These are phyloP conservation scores for Platycnemis pennipes DNA, from an alignment of 2,888 invertebrate species.

Conservation along the genomic window DNA sequence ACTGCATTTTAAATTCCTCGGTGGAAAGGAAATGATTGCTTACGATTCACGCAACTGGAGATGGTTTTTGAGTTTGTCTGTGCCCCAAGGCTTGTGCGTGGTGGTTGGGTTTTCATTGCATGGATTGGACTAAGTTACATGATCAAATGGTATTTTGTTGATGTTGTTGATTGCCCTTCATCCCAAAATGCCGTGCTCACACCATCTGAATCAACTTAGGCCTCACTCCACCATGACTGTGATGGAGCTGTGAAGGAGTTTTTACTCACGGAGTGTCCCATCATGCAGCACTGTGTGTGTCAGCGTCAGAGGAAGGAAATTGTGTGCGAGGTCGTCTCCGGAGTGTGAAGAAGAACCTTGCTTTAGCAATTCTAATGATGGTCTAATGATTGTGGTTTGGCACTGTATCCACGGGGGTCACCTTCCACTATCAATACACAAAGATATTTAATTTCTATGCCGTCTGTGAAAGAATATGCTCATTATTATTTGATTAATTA, in stretches of 20 bases:
- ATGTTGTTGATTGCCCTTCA: conserved; percentile 57
- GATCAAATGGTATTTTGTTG: conserved; percentile 58
- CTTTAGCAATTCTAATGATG: not conserved
- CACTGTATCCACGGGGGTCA: not conserved
- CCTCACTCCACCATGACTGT: conserved; percentile 62
- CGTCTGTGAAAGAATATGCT: not conserved
- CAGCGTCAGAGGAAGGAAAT: not conserved
- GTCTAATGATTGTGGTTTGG: not conserved
- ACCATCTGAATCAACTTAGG: conserved; percentile 39
- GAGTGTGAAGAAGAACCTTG: not conserved
- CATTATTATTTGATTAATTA: not conserved
- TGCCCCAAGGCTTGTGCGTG: not conserved
- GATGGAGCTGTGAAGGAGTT: conserved; percentile 64
- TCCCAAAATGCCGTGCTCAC: conserved; percentile 28
- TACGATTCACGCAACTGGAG: not conserved
- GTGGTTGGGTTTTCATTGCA: conserved; percentile 47
- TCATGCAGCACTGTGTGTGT: conserved; percentile 3
- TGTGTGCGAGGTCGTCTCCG: not conserved
- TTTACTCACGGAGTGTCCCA: not conserved
- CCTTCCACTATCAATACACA: not conserved
- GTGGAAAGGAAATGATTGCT: not conserved
- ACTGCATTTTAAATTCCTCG: not conserved
- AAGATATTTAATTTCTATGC: not conserved
- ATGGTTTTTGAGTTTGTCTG: not conserved
- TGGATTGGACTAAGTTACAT: conserved; percentile 40